phyloP scores from a whole-genome alignment of 2,113 vertebrate genomes.

The Alouatta palliata region DNA sequence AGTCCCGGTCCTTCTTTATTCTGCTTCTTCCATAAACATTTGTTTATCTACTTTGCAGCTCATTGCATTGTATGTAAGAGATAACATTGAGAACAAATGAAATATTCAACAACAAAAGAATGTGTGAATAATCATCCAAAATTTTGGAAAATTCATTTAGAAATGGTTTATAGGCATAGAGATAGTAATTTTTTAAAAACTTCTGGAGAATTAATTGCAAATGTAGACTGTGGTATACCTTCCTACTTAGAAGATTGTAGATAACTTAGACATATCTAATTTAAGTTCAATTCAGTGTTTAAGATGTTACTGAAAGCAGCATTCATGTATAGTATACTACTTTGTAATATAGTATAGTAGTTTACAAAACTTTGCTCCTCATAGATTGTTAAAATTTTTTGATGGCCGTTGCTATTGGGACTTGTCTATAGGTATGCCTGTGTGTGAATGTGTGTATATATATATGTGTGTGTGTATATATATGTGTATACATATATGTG shows the following conservation, averaged over 20 bases:
- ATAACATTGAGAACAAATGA: neutral
- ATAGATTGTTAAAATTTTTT: neutral
- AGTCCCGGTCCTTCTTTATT: neutral
- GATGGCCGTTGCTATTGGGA: neutral
- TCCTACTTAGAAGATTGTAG: neutral
- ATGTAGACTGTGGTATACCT: neutral
- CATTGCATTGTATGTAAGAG: constrained; percentile 1
- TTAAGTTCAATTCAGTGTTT: neutral
- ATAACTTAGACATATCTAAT: neutral
- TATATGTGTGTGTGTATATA: neutral
- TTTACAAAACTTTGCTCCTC: neutral
- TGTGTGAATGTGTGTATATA: no score
- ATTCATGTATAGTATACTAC: neutral
- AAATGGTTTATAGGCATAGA: neutral
- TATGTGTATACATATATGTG: neutral
- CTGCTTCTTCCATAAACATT: neutral
- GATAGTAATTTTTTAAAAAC: neutral
- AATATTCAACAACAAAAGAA: neutral
- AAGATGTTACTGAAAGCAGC: neutral
- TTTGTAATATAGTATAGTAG: no score
- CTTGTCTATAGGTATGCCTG: neutral
- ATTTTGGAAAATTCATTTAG: neutral
- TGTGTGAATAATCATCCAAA: constrained; percentile 3
- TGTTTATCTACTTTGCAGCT: neutral
- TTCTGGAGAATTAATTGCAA: constrained; percentile 18